These are phyloP conservation scores for Helicoverpa assulta DNA, from an alignment of 2,888 invertebrate species.

Conservation along the genomic window DNA sequence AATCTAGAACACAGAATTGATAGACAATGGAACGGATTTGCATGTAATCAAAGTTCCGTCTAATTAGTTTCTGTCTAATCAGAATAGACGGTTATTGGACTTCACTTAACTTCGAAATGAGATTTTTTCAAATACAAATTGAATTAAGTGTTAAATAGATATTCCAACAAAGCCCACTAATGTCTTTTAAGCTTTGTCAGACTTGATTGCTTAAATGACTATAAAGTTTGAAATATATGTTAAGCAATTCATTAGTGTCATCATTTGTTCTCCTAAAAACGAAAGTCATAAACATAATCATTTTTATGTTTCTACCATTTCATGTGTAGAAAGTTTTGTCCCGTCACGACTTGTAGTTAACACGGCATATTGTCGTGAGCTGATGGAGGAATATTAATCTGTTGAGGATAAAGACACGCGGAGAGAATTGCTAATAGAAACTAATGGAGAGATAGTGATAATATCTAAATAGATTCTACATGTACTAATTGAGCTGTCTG, in stretches of 20 bases:
- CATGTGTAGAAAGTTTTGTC: constrained; percentile 27
- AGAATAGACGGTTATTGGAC: constrained; percentile 9
- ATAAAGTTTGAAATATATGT: background rate
- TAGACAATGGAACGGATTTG: constrained; percentile 30
- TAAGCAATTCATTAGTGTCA: background rate
- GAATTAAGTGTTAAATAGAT: background rate
- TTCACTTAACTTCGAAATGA: constrained; percentile 16
- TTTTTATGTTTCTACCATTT: constrained; percentile 16
- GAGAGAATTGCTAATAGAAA: constrained; percentile 6
- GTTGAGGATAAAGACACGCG: constrained; percentile 22
- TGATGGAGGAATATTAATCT: constrained; percentile 36
- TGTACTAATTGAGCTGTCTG: background rate
- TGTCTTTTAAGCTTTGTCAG: too few species aligned
- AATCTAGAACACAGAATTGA: constrained; percentile 12
- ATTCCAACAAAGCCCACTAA: background rate
- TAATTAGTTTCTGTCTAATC: constrained; percentile 22
- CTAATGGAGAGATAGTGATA: background rate
- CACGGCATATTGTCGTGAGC: constrained; percentile 24
- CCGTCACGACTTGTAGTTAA: constrained; percentile 32
- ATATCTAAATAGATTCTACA: background rate
- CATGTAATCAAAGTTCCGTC: constrained; percentile 24
- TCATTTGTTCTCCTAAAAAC: background rate
- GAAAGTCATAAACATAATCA: constrained; percentile 16
- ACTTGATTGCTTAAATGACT: background rate
- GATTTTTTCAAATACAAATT: background rate